Evolutionary conservation across 2,888 invertebrate species (phyloP), one percentile per base, ranked within the genome.

Genomic region (Germaria angustata): DNA sequence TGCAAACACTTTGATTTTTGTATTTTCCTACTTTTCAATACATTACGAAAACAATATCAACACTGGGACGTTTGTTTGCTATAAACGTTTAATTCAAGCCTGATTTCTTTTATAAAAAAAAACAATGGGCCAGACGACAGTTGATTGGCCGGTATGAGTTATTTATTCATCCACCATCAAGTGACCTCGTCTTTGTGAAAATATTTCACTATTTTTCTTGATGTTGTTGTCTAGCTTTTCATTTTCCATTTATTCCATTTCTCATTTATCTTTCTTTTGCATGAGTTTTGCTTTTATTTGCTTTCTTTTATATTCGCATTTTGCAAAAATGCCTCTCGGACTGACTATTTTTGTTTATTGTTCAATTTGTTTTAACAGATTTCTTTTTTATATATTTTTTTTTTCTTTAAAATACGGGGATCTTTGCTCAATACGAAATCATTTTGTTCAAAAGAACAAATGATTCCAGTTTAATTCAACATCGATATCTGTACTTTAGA

Each of bases 401-500:
- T 8, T 9, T 46, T 22, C 22, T 4, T n/a, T n/a, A 53, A 51
- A 53, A 53, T 17, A 11, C n/a, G 39, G 4, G 46, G 71, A n/a
- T 61, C 61, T 72, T 39, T 61, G 61, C 39, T 61, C 51, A 65
- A 36, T 65, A 28, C 13, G 36, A 17, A 75, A 46, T 34, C 41
- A 44, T 55, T 65, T 65, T 63, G 24, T 46, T 75, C 55, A 8
- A 36, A 63, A 41, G 57, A 39, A 76, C 66, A 76, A 76, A 77
- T 53, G 61, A 61, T 63, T 78, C 20, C 53, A 69, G 77, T 55
- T 61, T 36, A 63, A 49, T 69, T 53, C 20, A 69, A 61, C 69
- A 78, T 78, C 61, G 63, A 78, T 78, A 78, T 53, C 41, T 78
- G 69, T 63, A n/a, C 59, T 61, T 53, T 8, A 44, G 32, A 68